phyloP scores from a whole-genome alignment of 2,113 vertebrate genomes.

The Sminthopsis crassicaudata region DNA sequence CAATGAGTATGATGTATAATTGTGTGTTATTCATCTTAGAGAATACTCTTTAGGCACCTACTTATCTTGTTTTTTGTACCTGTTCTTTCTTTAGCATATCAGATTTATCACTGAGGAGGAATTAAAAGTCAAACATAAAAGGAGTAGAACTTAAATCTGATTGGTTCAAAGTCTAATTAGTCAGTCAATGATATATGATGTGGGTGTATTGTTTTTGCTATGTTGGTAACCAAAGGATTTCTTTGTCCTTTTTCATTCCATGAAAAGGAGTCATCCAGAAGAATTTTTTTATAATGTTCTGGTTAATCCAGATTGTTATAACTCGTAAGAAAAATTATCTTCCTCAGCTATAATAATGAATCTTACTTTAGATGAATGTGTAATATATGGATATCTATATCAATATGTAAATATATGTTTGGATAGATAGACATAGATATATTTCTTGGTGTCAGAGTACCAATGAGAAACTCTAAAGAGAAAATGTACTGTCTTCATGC shows the following conservation, averaged over 20 bases:
- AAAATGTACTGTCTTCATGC: background rate
- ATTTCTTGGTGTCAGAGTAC: background rate
- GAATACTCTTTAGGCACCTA: background rate
- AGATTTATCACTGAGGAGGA: background rate
- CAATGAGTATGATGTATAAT: constrained; percentile 2
- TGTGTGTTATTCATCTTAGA: background rate
- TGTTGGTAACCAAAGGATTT: background rate
- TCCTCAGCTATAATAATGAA: constrained; percentile 2
- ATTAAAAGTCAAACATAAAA: constrained; percentile 9
- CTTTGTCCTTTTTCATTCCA: constrained; percentile 18
- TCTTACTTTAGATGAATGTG: background rate
- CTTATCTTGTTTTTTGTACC: background rate
- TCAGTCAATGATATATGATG: background rate
- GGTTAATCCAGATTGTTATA: constrained; percentile 30
- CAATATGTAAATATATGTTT: background rate
- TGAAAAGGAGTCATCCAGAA: constrained; percentile 22
- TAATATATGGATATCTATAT: constrained; percentile 7
- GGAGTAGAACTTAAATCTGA: background rate
- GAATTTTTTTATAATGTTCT: constrained; percentile 19
- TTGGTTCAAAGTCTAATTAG: background rate
- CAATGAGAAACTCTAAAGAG: background rate
- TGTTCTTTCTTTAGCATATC: constrained; percentile 23
- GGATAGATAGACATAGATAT: background rate
- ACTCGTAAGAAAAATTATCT: background rate
- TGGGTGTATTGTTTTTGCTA: constrained; percentile 18